Percentiles rank a stretch among this genome's conserved stretches.
phyloP scores from a whole-genome alignment of 2,888 invertebrate species.

The Xylophagus ater region DNA sequence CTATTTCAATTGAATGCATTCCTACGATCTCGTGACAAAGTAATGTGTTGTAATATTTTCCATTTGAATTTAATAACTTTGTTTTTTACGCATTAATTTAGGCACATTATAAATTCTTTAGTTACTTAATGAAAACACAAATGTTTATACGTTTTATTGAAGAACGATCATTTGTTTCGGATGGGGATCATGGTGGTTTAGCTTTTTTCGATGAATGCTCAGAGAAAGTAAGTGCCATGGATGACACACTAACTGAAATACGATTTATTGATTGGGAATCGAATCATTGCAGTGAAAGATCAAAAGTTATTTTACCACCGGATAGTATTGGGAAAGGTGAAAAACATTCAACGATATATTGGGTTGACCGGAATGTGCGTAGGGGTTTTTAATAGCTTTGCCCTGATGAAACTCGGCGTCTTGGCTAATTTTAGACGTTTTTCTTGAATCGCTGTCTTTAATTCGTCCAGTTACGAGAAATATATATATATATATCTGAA shows the following conservation, averaged over 20 bases:
- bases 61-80: slow-evolving; percentile 1
- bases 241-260: slow-evolving; percentile 45
- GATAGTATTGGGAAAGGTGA: slow-evolving; percentile 45
- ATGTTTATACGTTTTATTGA: slow-evolving; percentile 98
- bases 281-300: slow-evolving; percentile 71
- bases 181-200: slow-evolving; percentile 82
- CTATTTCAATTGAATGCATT: slow-evolving; percentile 90
- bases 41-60: slow-evolving; percentile 22
- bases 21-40: slow-evolving; percentile 77
- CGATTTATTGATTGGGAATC: slow-evolving; percentile 73
- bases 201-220: slow-evolving; percentile 97
- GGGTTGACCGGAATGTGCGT: no score
- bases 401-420: no score
- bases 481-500: no score
- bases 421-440: no score
- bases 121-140: slow-evolving; percentile 82
- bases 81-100: slow-evolving; percentile 24
- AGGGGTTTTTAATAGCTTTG: no score
- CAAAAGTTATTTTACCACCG: slow-evolving; percentile 90
- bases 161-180: slow-evolving; percentile 96
- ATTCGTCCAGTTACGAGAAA: no score
- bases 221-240: slow-evolving; percentile 54
- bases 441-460: no score
- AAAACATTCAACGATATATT: no score
- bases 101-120: slow-evolving; percentile 79